phyloP scores from a whole-genome alignment of 2,888 invertebrate genomes.

The Leptopterna dolabrata region DNA sequence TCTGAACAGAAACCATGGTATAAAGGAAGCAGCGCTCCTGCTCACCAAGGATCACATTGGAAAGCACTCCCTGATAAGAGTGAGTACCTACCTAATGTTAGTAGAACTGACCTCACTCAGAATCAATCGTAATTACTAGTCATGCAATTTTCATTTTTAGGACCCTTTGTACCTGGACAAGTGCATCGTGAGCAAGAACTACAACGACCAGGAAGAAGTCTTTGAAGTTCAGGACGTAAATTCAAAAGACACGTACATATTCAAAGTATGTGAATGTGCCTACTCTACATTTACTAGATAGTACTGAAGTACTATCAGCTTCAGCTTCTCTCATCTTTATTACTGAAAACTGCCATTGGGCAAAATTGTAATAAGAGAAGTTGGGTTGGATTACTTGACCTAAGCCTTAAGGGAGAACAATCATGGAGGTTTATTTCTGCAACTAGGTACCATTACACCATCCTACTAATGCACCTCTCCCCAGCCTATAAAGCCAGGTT shows the following conservation, averaged over 20 bases:
- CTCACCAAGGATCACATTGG: conserved; percentile 91
- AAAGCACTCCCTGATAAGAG: conserved; percentile 83
- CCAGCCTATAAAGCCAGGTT: no score
- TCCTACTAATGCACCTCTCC: no score
- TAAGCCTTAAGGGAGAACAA: no score
- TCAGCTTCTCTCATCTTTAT: no score
- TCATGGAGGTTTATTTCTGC: no score
- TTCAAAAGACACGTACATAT: conserved; percentile 92
- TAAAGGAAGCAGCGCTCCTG: conserved; percentile 88
- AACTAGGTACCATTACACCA: no score
- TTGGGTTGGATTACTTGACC: no score
- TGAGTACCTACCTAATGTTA: conserved; percentile 62
- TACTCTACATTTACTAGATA: background rate
- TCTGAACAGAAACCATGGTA: conserved; percentile 76
- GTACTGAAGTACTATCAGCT: no score
- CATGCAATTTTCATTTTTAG: conserved; percentile 66
- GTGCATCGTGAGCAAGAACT: conserved; percentile 83
- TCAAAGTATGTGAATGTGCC: conserved; percentile 76
- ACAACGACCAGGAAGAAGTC: conserved; percentile 91
- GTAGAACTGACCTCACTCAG: no score
- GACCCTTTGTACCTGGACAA: conserved; percentile 92
- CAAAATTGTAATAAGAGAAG: no score
- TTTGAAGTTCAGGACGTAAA: conserved; percentile 95
- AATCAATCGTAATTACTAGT: no score
- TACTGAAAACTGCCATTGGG: no score